Evolutionary conservation across 2,888 invertebrate species (phyloP), one percentile per base, ranked within the genome.

Genomic region (Polymixis lichenea): DNA sequence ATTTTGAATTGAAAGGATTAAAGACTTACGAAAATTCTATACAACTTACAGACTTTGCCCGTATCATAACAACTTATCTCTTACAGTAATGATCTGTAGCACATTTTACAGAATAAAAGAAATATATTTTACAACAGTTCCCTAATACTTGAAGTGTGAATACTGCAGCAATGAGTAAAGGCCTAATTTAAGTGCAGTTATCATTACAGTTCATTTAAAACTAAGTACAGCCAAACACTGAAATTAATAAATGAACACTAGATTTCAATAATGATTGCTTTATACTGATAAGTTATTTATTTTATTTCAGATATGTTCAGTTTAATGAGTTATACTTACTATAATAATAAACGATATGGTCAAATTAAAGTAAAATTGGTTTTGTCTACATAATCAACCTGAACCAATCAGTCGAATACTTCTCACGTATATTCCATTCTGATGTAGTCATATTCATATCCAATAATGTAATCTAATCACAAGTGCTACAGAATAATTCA

Each of bases 291-390:
- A 77, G 67, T 64, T 69, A 78, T 83, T 80, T 74, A 67, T 53
- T 75, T 74, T 65, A 82, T 83, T 79, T 72, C 65, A 84, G 88
- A 90, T 90, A 90, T 90, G 90, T 90, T 81, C 66, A 73, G 78
- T 84, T 84, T 68, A 78, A 83, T 78, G 76, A 85, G 71, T 72
- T 87, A 80, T 46, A 65, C 77, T 60, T 77, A 78, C 17, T 65
- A 51, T 43, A 55, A 55, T 65, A 55, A 51, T 68, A 86, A 87
- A 86, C 51, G 75, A 87, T 86, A 86, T 86, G 84, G 82, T 84
- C 69, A 83, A 90, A 81, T 70, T 64, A 82, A 77, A 68, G 43
- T 77, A 74, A 82, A 73, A 72, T 72, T 61, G 38, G 38, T 46
- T 77, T 77, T 61, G 22, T 43, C 28, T 72, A 72, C 43, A 15